These are phyloP conservation scores for Trichopoda pennipes DNA, from an alignment of 2,888 invertebrate genomes.

Conservation along the genomic window DNA sequence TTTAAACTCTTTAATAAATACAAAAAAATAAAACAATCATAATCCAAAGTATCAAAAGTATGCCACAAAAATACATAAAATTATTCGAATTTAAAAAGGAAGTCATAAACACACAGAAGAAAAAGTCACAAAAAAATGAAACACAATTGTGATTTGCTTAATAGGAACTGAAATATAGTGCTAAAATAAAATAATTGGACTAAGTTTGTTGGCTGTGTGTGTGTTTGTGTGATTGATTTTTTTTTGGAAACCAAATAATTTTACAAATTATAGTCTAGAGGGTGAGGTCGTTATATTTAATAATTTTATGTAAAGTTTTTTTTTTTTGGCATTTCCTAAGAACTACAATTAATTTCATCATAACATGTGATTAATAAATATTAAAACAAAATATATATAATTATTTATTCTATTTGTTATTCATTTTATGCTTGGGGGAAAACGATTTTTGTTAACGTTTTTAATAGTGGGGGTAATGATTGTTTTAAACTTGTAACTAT, in stretches of 20 bases:
- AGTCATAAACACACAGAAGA: conserved; percentile 54
- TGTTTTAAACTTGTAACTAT: too few species aligned
- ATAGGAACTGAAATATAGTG: conserved; percentile 3
- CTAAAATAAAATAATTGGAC: conserved; percentile 23
- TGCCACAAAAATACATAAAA: conserved; percentile 59
- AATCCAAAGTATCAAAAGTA: conserved; percentile 35
- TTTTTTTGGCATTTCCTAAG: conserved; percentile 16
- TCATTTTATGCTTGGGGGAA: too few species aligned
- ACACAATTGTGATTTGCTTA: conserved; percentile 27
- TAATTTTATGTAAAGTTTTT: neutral
- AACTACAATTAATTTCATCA: conserved; percentile 1
- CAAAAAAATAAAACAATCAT: neutral
- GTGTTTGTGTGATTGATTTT: too few species aligned
- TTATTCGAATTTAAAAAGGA: conserved; percentile 65
- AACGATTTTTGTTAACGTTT: too few species aligned
- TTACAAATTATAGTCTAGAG: conserved; percentile 10
- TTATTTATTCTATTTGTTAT: too few species aligned
- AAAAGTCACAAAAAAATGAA: conserved; percentile 5
- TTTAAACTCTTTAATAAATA: conserved; percentile 33
- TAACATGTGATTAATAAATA: conserved; percentile 2
- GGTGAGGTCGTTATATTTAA: conserved; percentile 1
- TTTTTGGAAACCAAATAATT: neutral
- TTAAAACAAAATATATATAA: too few species aligned
- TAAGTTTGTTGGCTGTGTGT: neutral
- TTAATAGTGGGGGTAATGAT: too few species aligned